Percentiles rank a stretch among this genome's conserved stretches.
phyloP scores from a whole-genome alignment of 2,888 invertebrate species.

The Selenia dentaria region DNA sequence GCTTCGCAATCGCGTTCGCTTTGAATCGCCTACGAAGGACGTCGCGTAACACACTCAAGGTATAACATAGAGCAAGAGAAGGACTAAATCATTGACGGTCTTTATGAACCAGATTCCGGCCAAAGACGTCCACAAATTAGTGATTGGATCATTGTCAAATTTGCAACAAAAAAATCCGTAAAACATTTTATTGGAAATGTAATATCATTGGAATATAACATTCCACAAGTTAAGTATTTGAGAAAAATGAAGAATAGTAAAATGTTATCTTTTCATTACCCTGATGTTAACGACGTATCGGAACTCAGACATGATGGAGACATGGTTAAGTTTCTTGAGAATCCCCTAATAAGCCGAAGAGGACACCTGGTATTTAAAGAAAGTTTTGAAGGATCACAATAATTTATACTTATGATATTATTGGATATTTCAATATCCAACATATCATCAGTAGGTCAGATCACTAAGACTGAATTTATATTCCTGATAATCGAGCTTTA shows the following conservation, averaged over 20 bases:
- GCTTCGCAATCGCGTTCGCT: too few relatives aligned
- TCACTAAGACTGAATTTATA: too few relatives aligned
- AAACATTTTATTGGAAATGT: slow-evolving; percentile 13
- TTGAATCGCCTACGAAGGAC: too few relatives aligned
- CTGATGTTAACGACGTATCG: slow-evolving; percentile 10
- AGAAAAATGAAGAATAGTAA: slow-evolving; percentile 12
- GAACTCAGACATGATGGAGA: slow-evolving; percentile 12
- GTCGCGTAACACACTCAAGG: too few relatives aligned
- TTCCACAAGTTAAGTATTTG: slow-evolving; percentile 13
- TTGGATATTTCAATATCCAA: slow-evolving; percentile 7
- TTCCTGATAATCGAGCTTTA: too few relatives aligned
- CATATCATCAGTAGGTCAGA: background rate
- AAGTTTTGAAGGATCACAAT: slow-evolving; percentile 2
- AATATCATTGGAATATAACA: slow-evolving; percentile 8
- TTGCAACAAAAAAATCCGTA: slow-evolving; percentile 10
- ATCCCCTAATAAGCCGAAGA: slow-evolving; percentile 14
- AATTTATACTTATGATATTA: too few relatives aligned
- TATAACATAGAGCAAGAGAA: slow-evolving; percentile 3
- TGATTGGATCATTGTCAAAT: slow-evolving; percentile 14
- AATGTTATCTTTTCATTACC: slow-evolving; percentile 11
- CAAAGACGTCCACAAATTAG: slow-evolving; percentile 4
- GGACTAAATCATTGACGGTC: too few relatives aligned
- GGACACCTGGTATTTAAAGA: slow-evolving; percentile 12
- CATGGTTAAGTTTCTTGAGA: slow-evolving; percentile 14
- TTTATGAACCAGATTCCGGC: slow-evolving; percentile 2